Base-by-base conservation (phyloP, 2,888 invertebrate species). In the Xylophagus ater region DNA sequence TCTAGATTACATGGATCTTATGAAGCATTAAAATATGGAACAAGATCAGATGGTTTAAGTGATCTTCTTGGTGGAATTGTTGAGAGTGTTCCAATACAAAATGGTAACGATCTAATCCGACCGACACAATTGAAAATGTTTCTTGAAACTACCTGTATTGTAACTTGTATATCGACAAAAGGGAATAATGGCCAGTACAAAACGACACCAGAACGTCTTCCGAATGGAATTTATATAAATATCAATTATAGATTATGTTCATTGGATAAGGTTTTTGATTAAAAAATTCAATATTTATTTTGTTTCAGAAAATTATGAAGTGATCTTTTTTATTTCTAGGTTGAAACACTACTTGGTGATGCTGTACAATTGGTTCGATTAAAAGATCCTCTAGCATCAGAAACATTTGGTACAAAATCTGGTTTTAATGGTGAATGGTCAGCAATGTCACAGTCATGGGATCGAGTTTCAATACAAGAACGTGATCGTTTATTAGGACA, bases 1-100 rank as follows among this genome's bases (percentile, higher is more conserved):
- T 65, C 10, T 59, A 88, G 88, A 65, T 65, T 92, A 38, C 90
- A 90, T 57, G 90, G 90, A 4, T 90, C 90, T 0, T 92, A 92
- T 64, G 90, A 92, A 65, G 90, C 90, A 0, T 68, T 92, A 2
- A 90, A 90, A 57, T 92, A 92, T 56, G 89, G 89, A n/a, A 86
- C 85, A 30, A 68, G 86, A 9, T 67, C 88, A 43, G 89, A 90
- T 58, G 90, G 89, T 1, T 66, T 92, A 36, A 85, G 87, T 1
- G 89, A 90, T 63, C 69, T 92, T 20, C 85, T 89, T 0, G 90
- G 90, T 1, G 90, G 90, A 4, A 83, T 90, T 41, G 86, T 88
- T 0, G 88, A 90, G 60, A 81, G 79, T 44, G 74, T 88, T 46
- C 71, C 74, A n/a, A 70, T 82, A 24, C 67, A 76, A 10, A 78